Conservation (phyloP, 1,140 invertebrate genomes). For the Atopsyche davidsoni region DNA sequence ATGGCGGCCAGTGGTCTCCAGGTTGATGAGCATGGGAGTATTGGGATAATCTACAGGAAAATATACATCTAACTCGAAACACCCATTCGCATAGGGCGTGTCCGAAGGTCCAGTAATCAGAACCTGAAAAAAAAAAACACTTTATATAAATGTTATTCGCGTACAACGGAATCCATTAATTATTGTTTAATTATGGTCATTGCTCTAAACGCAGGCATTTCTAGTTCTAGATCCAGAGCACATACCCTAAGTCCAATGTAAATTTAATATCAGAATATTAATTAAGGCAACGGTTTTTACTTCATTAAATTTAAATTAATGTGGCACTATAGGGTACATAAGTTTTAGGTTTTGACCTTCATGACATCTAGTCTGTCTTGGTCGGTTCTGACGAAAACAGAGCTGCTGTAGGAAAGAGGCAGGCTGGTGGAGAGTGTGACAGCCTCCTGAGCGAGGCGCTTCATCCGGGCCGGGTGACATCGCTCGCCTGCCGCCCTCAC, state of each 20-base stretch:
- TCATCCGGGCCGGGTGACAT: constrained; percentile 78
- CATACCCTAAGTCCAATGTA: too few species aligned
- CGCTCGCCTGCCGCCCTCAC: constrained; percentile 80
- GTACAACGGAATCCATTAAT: too few species aligned
- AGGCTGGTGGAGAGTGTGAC: constrained; percentile 91
- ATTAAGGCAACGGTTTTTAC: too few species aligned
- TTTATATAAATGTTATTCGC: background rate
- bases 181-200: too few species aligned
- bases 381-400: constrained; percentile 94
- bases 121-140: constrained; percentile 52
- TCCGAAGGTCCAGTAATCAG: constrained; percentile 87
- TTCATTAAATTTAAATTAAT: too few species aligned
- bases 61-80: constrained; percentile 87
- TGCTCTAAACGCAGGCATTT: too few species aligned
- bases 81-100: constrained; percentile 85
- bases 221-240: too few species aligned
- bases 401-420: constrained; percentile 88
- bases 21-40: constrained; percentile 78
- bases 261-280: too few species aligned
- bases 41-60: constrained; percentile 84
- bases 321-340: too few species aligned
- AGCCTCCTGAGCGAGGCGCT: constrained; percentile 90
- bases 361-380: constrained; percentile 90
- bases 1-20: constrained; percentile 91
- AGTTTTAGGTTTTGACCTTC: too few species aligned